A percentile compares a stretch with the other conserved stretches of the same genome.
Conservation (phyloP, 2,797 vertebrate species). For the Silurus lanzhouensis region DNA sequence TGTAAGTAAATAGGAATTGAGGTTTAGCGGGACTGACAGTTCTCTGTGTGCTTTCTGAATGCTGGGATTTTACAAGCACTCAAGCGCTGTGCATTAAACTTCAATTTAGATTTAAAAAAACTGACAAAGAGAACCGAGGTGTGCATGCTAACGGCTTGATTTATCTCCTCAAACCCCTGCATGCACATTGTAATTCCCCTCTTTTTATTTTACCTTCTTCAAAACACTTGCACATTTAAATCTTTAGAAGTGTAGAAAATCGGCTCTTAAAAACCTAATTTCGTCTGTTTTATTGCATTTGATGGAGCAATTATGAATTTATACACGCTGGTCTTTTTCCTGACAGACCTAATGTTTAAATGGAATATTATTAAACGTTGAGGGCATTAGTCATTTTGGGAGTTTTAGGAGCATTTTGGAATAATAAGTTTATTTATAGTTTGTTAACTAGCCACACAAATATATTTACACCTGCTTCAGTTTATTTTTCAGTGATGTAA, state of each 20-base stretch:
- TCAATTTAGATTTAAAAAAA: constrained; percentile 22
- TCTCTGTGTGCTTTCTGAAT: constrained; percentile 39
- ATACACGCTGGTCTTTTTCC: constrained; percentile 36
- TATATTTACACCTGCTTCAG: constrained; percentile 57
- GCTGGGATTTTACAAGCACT: constrained; percentile 24
- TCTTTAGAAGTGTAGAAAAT: neutral
- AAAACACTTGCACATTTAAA: constrained; percentile 17
- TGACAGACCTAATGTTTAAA: constrained; percentile 35
- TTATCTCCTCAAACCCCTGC: constrained; percentile 1
- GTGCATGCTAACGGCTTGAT: constrained; percentile 6
- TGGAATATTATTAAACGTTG: constrained; percentile 30
- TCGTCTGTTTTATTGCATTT: constrained; percentile 39
- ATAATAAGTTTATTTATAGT: constrained; percentile 53
- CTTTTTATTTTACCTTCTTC: constrained; percentile 24
- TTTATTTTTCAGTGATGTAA: constrained; percentile 61
- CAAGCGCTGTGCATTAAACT: constrained; percentile 3
- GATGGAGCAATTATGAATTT: constrained; percentile 42
- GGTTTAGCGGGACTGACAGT: constrained; percentile 33
- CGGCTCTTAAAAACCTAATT: constrained; percentile 38
- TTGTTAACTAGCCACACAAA: constrained; percentile 59
- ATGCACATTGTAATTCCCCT: neutral
- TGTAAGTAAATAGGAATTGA: constrained; percentile 31
- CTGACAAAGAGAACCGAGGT: constrained; percentile 7
- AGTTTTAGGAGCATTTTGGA: constrained; percentile 53
- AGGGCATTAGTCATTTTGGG: constrained; percentile 47